Base-by-base conservation (phyloP, 2,113 vertebrate species). In the Semicossyphus pulcher region DNA sequence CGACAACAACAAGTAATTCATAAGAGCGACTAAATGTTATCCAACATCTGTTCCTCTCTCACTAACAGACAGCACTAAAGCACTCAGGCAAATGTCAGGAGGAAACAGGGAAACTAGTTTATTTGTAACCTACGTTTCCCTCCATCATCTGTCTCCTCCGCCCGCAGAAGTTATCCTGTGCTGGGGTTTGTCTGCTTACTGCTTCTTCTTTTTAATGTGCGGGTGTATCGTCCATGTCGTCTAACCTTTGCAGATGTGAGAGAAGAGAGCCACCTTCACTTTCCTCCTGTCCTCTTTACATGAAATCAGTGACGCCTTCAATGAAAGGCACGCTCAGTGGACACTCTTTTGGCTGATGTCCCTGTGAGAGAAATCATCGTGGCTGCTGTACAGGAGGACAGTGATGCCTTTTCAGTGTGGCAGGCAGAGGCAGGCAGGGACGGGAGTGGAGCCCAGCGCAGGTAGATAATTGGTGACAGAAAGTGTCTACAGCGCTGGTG, bases 391-490 rank as follows among this genome's bases (percentile, higher is more conserved):
- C 41, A 23, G 60, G 47, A 56, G 57, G 80, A 80, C 85, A 70
- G 66, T 71, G 79, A 83, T 70, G 76, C 54, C 81, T 81, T 83
- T 78, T 87, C 73, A 87, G 53, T 16, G 48, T 72, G 61, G 69
- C 71, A 58, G 70, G 61, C 51, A 71, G 39, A 60, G 20, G 63
- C 28, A 10, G 41, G 58, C 49, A 70, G 73, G 52, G 66, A 68
- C 42, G 56, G 69, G 53, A 67, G 12, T 53, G 75, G 31, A 44
- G 62, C 83, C 58, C 51, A 32, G 21, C 14, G 8, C 60, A 64
- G 64, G 54, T 62, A 87, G 80, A 81, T 85, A 85, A 89, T 83
- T 78, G 81, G 78, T 67, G 82, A 81, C 63, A 67, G 76, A 79
- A 80, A 82, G 49, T 51, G 66, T 80, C 79, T 83, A 48, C 58